These are phyloP conservation scores for Steinernema hermaphroditum DNA, from an alignment of 2,888 invertebrate genomes.

Conservation along the genomic window DNA sequence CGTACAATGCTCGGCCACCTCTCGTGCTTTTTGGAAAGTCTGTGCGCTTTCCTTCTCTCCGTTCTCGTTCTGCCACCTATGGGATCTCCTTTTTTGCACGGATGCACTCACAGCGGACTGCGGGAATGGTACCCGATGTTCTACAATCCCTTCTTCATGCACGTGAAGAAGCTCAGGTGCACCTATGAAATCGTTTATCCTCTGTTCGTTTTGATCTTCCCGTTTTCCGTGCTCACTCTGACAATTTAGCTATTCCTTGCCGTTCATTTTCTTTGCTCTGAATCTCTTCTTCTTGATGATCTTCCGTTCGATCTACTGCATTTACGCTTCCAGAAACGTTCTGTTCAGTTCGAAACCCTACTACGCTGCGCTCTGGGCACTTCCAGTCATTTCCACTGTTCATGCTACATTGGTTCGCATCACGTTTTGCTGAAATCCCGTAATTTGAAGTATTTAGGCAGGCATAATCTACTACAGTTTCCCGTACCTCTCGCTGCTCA, in stretches of 20 bases:
- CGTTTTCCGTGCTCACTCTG: neutral
- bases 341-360: slow-evolving; percentile 42
- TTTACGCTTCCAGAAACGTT: slow-evolving; percentile 28
- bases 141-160: slow-evolving; percentile 90
- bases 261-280: slow-evolving; percentile 47
- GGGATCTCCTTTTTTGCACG: slow-evolving; percentile 78
- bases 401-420: slow-evolving; percentile 51
- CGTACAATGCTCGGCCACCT: slow-evolving; percentile 17
- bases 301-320: slow-evolving; percentile 52
- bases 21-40: slow-evolving; percentile 79
- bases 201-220: slow-evolving; percentile 72
- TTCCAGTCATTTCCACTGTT: slow-evolving; percentile 54
- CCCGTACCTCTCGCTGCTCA: slow-evolving; percentile 50
- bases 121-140: slow-evolving; percentile 96
- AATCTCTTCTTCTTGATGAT: slow-evolving; percentile 47
- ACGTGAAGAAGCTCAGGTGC: slow-evolving; percentile 84
- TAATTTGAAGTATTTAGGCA: slow-evolving; percentile 43
- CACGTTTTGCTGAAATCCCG: slow-evolving; percentile 7
- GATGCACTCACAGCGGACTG: slow-evolving; percentile 69
- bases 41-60: slow-evolving; percentile 77
- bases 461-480: slow-evolving; percentile 57
- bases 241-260: slow-evolving; percentile 51
- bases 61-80: slow-evolving; percentile 81
- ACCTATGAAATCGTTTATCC: slow-evolving; percentile 98
- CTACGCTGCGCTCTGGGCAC: slow-evolving; percentile 54